These are phyloP conservation scores for Glareola pratincola DNA, from an alignment of 2,113 vertebrate genomes.

Conservation along the genomic window DNA sequence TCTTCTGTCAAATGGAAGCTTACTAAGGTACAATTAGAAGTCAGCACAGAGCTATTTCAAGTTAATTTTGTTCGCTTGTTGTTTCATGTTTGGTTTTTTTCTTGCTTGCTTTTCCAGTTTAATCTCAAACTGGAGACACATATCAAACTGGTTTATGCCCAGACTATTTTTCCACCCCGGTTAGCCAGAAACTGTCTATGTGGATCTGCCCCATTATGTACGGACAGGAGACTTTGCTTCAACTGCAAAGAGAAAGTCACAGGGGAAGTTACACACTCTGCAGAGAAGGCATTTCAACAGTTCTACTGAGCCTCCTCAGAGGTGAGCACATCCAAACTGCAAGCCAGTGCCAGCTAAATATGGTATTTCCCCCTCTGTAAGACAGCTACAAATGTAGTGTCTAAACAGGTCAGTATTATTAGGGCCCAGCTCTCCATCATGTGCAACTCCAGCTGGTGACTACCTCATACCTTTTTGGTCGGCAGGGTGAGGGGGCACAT, in stretches of 20 bases:
- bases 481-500: conserved; percentile 87
- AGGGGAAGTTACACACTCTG: conserved; percentile 77
- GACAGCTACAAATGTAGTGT: conserved; percentile 17
- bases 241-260: conserved; percentile 68
- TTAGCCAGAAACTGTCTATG: background rate
- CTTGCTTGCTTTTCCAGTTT: background rate
- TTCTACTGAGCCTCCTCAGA: conserved; percentile 33
- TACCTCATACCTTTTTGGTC: conserved; percentile 94
- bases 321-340: conserved; percentile 27
- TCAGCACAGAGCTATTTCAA: background rate
- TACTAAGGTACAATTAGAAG: background rate
- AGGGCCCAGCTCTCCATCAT: conserved; percentile 62
- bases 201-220: background rate
- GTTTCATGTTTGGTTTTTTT: background rate
- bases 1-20: background rate
- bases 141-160: background rate
- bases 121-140: background rate
- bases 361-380: background rate
- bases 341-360: conserved; percentile 39
- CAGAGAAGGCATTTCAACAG: conserved; percentile 43
- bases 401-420: background rate
- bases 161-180: background rate
- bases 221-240: conserved; percentile 38
- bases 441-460: conserved; percentile 66
- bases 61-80: background rate